These are phyloP conservation scores for Synanthedon myopaeformis DNA, from an alignment of 2,888 invertebrate species.

Conservation along the genomic window DNA sequence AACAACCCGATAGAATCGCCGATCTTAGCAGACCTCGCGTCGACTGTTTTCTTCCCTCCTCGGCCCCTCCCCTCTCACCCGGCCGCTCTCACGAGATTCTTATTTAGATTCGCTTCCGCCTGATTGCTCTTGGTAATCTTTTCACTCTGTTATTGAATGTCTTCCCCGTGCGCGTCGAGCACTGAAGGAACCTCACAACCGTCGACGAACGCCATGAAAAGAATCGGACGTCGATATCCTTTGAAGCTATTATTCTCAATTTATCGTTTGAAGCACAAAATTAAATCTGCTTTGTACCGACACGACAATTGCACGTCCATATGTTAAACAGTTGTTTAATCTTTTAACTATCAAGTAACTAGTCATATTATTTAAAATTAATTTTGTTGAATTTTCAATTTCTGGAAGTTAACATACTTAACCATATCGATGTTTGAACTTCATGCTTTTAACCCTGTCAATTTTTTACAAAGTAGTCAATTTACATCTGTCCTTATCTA, in stretches of 20 bases:
- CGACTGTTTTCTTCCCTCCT: conserved; percentile 51
- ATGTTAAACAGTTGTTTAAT: conserved; percentile 10
- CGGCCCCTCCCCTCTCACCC: conserved; percentile 38
- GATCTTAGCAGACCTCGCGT: conserved; percentile 54
- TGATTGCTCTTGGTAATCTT: conserved; percentile 71
- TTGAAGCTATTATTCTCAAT: conserved; percentile 36
- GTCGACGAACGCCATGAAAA: conserved; percentile 28
- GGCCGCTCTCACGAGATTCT: conserved; percentile 67
- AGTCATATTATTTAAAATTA: conserved; percentile 4
- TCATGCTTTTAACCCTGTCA: too few relatives aligned
- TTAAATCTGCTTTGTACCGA: conserved; percentile 13
- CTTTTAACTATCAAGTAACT: conserved; percentile 27
- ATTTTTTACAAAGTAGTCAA: too few relatives aligned
- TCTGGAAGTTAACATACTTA: too few relatives aligned
- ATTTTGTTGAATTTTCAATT: too few relatives aligned
- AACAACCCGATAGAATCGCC: conserved; percentile 61
- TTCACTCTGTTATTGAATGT: conserved; percentile 70
- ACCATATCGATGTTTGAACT: too few relatives aligned
- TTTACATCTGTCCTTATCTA: too few relatives aligned
- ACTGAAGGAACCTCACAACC: conserved; percentile 34
- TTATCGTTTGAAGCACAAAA: conserved; percentile 31
- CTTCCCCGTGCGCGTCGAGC: conserved; percentile 62
- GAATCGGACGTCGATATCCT: conserved; percentile 40
- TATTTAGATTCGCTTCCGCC: conserved; percentile 72
- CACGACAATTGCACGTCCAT: too few relatives aligned